phyloP scores from a whole-genome alignment of 2,888 invertebrate species.

The Lepetodrilus schrolli region DNA sequence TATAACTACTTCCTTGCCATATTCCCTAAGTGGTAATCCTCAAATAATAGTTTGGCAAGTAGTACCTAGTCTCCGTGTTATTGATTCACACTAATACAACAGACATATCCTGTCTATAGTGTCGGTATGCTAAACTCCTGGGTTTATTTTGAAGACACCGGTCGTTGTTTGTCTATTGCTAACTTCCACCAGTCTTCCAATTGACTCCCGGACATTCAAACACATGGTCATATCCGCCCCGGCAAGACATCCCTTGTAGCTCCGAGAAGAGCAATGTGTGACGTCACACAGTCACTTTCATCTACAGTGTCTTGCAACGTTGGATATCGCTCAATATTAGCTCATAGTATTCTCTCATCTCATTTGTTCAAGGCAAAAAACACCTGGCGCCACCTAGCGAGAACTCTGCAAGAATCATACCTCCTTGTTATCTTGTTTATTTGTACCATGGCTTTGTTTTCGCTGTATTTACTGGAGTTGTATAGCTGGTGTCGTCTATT shows the following conservation, averaged over 20 bases:
- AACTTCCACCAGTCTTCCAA: neutral
- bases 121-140: neutral
- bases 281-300: neutral
- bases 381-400: neutral
- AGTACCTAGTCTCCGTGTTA: no score
- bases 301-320: neutral
- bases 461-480: neutral
- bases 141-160: neutral
- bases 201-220: neutral
- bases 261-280: neutral
- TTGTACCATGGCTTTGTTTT: neutral
- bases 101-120: neutral
- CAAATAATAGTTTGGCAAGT: no score
- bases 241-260: neutral
- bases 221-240: slow-evolving; percentile 8
- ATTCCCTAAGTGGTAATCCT: no score
- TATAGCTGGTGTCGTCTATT: neutral
- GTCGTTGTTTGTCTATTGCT: neutral
- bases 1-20: no score
- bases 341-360: neutral
- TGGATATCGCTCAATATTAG: slow-evolving; percentile 6
- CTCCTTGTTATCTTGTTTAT: neutral
- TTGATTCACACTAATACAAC: no score
- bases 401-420: neutral
- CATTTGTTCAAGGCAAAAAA: slow-evolving; percentile 5